A percentile compares a stretch with the other conserved stretches of the same genome.
Conservation (phyloP, 2,113 vertebrate species). For the Lagenorhynchus albirostris region DNA sequence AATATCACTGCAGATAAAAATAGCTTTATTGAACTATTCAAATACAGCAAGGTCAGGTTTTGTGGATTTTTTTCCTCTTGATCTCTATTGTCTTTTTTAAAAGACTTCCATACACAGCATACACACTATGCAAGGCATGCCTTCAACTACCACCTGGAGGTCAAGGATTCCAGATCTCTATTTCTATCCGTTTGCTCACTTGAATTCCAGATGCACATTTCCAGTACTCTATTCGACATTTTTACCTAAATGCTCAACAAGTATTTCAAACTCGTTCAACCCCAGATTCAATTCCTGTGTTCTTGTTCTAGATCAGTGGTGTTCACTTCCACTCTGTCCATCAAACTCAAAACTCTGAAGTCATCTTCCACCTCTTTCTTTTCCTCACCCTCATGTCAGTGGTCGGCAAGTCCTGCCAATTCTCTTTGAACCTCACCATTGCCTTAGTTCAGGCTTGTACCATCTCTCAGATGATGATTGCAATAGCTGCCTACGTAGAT, state of each 20-base stretch:
- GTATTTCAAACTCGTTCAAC: neutral
- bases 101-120: neutral
- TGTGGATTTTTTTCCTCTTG: neutral
- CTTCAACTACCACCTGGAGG: neutral
- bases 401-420: neutral
- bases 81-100: neutral
- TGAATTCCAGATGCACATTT: neutral
- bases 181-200: neutral
- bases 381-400: neutral
- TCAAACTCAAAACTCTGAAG: neutral
- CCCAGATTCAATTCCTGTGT: neutral
- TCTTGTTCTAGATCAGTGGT: neutral
- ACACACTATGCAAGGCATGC: neutral
- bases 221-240: neutral
- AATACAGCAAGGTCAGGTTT: neutral
- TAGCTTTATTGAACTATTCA: neutral
- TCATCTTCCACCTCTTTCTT: neutral
- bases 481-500: neutral
- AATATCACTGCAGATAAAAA: constrained; percentile 37
- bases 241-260: neutral
- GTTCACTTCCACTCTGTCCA: neutral
- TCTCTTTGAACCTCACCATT: neutral
- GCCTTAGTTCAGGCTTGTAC: neutral
- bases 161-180: neutral
- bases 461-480: neutral